phyloP scores from a whole-genome alignment of 2,888 invertebrate species.

The Sturmia bella region DNA sequence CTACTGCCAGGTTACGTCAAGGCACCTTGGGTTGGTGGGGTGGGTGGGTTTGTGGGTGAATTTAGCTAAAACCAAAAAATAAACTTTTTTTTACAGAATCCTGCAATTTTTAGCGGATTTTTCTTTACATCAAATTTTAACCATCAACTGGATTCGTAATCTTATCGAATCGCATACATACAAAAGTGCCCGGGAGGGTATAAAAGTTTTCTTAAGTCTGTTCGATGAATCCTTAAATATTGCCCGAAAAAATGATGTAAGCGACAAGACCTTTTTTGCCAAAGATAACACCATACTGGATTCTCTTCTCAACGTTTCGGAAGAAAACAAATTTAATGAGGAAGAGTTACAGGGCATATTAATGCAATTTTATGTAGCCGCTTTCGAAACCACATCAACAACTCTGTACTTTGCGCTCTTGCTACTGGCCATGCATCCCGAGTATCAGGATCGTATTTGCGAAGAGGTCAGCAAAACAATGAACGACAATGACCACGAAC shows the following conservation, averaged over 20 bases:
- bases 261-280: slow-evolving; percentile 6
- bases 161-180: too few species aligned
- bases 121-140: too few species aligned
- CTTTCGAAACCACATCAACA: slow-evolving; percentile 79
- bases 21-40: too few species aligned
- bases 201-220: neutral
- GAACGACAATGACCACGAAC: slow-evolving; percentile 71
- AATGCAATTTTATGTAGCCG: slow-evolving; percentile 40
- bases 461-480: slow-evolving; percentile 74
- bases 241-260: neutral
- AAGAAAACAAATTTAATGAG: neutral
- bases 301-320: neutral
- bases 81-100: too few species aligned
- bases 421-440: slow-evolving; percentile 76
- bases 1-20: too few species aligned
- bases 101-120: too few species aligned
- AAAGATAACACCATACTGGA: slow-evolving; percentile 3
- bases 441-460: slow-evolving; percentile 75
- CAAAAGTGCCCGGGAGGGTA: neutral
- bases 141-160: too few species aligned
- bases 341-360: neutral
- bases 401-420: slow-evolving; percentile 72
- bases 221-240: slow-evolving; percentile 14
- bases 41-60: too few species aligned
- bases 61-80: too few species aligned